Base-by-base conservation (phyloP, 2,888 invertebrate species). In the Microplitis deprimator region DNA sequence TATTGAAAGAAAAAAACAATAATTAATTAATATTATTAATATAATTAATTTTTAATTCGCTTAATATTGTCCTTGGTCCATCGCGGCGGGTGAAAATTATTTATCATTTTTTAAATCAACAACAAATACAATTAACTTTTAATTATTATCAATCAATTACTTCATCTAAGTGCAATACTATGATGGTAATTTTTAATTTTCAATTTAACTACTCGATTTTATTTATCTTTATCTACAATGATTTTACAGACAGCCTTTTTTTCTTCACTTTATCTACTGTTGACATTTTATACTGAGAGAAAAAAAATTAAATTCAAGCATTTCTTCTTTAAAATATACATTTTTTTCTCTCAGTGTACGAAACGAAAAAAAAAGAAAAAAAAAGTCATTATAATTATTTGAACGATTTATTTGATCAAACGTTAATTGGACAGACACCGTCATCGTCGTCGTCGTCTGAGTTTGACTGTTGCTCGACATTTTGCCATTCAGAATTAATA, bases 401-500 rank as follows among this genome's bases (percentile, higher is more conserved):
- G 17, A 73, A 72, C 40, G n/a, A 59, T 65, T 38, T 71, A 50
- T 10, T 50, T 13, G 13, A 29, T 85, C 82, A 89, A 74, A 89
- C 89, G 73, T 89, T 89, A 8, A 89, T 87, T 1, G 87, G 88
- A 67, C 87, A 86, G 68, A 86, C 85, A 38, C 84, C 86, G 65
- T 89, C 86, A 64, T 89, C 88, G 8, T 87, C 86, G 65, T 89
- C 86, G 65, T 89, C 88, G 8, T 87, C 86, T 10, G 85, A 85
- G 76, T 85, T 86, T 20, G 76, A 72, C 40, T 85, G 82, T n/a
- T 86, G 85, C 62, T 87, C 87, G 0, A 93, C 94, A 82, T 93
- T 93, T 80, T 94, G 94, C 93, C 94, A 94, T 0, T 94, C 94
- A 0, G 93, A 93, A 81, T 94, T 94, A 91, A 93, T 92, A 0